phyloP scores from a whole-genome alignment of 2,113 vertebrate genomes.

The Hippocampus mohnikei region DNA sequence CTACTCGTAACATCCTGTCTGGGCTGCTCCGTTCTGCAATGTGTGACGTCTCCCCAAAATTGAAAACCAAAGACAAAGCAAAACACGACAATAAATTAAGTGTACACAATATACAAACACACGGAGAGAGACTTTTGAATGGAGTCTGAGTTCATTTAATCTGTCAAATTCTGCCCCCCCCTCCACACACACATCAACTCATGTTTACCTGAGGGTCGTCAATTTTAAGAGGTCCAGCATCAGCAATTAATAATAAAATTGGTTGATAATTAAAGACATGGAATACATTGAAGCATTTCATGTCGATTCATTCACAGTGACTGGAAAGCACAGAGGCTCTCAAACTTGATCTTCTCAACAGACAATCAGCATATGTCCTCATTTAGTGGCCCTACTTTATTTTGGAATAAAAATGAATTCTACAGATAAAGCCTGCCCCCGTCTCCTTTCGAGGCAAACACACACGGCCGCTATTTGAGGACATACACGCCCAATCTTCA shows the following conservation, averaged over 20 bases:
- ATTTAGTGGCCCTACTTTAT: not conserved
- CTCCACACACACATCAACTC: not conserved
- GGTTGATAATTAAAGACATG: slow-evolving; percentile 21
- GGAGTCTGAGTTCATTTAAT: slow-evolving; percentile 51
- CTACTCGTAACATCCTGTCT: not conserved
- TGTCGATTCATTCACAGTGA: slow-evolving; percentile 59
- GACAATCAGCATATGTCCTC: not conserved
- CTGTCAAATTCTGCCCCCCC: slow-evolving; percentile 19
- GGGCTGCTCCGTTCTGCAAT: not conserved
- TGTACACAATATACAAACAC: not conserved
- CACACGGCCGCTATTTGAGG: not conserved
- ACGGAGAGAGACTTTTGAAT: not conserved
- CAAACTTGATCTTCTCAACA: not conserved
- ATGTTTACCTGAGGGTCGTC: slow-evolving; percentile 70
- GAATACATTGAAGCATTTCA: slow-evolving; percentile 38
- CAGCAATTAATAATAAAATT: slow-evolving; percentile 28
- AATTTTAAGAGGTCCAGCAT: slow-evolving; percentile 58
- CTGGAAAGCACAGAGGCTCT: slow-evolving; percentile 18
- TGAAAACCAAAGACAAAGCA: not conserved
- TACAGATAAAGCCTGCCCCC: no score
- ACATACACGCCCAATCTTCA: not conserved
- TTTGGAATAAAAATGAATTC: no score
- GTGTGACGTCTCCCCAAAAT: not conserved
- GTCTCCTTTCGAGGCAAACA: not conserved
- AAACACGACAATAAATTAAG: not conserved